Evolutionary conservation across 2,797 vertebrate genomes (phyloP), one percentile per base, ranked within the genome.

Genomic region (Aselliscus stoliczkanus): DNA sequence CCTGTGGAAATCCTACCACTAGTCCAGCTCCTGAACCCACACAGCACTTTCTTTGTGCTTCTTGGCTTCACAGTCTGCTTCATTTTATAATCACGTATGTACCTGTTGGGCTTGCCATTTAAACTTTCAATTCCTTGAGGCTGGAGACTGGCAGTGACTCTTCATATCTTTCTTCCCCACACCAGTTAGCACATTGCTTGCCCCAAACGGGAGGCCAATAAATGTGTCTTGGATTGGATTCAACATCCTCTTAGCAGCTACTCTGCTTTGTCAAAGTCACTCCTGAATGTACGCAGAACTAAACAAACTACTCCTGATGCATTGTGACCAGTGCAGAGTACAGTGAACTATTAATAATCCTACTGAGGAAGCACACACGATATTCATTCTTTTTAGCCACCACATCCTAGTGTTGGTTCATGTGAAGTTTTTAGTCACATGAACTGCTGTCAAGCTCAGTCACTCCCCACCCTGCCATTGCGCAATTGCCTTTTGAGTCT

Each of bases 401-500:
- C 69, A 64, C 90, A 91, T 97, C 92, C 89, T 85, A 86, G 81
- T 77, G 42, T 86, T 90, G 93, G 88, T 90, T 96, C 92, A 52
- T 39, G 93, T 81, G 94, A 96, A 95, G 94, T 70, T 76, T 95
- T 92, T 93, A 90, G 97, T 81, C 67, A 85, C 90, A 73, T 72
- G 79, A 91, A 92, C 54, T 1, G 56, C 60, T 90, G 95, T 95
- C 93, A 94, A 97, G 58, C 75, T 95, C 85, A 47, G 77, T 70
- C 15, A 58, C 42, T 94, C 23, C 60, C 64, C 79, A 92, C 84
- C 77, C 88, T 94, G 83, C 47, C 52, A 87, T 93, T 96, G 92
- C 18, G 0, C 88, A 97, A 97, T 34, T 88, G 77, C 50, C 83
- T 92, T 96, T 93, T 93, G 82, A 92, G 80, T 93, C 69, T 91